Percentiles rank a stretch among this genome's conserved stretches.
Conservation (phyloP, 2,797 vertebrate genomes). For the Dallia pectoralis region DNA sequence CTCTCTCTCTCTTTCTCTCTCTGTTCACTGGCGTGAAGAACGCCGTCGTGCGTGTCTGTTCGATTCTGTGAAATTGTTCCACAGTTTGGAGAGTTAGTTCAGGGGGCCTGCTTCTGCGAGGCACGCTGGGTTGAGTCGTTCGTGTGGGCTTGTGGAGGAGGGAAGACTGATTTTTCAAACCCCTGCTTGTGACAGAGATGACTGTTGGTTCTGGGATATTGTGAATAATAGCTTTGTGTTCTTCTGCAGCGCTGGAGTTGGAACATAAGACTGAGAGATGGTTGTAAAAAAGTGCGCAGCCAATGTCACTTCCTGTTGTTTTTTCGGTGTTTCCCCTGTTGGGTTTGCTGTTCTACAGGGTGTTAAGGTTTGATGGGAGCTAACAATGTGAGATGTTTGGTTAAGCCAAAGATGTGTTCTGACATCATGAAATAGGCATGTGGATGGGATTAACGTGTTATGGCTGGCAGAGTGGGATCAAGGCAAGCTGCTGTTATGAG, state of each 20-base stretch:
- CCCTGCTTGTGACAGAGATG: background rate
- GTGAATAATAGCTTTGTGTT: background rate
- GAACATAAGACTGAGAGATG: background rate
- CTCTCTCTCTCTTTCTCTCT: too few relatives aligned
- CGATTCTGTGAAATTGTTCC: constrained; percentile 16
- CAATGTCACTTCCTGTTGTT: background rate
- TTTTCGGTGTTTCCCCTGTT: background rate
- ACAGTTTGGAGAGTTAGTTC: constrained; percentile 20
- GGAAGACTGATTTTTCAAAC: constrained; percentile 9
- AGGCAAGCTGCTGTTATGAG: background rate
- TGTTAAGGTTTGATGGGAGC: background rate
- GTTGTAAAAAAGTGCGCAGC: background rate
- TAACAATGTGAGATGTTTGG: background rate
- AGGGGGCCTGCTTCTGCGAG: constrained; percentile 2
- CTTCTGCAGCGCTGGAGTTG: background rate
- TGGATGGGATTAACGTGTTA: background rate
- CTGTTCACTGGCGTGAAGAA: background rate
- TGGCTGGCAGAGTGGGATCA: background rate
- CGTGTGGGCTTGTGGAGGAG: background rate
- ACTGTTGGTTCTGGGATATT: background rate
- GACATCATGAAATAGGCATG: background rate
- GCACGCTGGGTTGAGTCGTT: background rate
- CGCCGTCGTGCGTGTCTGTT: background rate
- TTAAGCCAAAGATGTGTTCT: background rate
- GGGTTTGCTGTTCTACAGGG: background rate